Percentiles rank a stretch among this genome's conserved stretches.
Conservation (phyloP, 2,797 vertebrate genomes). For the Catharus ustulatus region DNA sequence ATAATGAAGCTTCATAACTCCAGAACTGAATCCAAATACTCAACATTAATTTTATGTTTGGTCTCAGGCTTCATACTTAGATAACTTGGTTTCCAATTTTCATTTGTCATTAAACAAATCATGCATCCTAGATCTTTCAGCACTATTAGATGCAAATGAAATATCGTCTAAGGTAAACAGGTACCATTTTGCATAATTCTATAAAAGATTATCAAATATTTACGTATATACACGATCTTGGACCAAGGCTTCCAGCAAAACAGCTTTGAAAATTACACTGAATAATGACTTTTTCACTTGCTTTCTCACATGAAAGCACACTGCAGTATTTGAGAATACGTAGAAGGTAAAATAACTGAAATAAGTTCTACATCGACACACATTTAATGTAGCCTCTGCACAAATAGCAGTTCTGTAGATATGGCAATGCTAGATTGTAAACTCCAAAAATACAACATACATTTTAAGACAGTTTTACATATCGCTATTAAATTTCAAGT, state of each 20-base stretch:
- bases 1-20: background rate
- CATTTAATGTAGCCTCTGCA: background rate
- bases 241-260: background rate
- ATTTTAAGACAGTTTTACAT: background rate
- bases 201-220: background rate
- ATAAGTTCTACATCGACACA: background rate
- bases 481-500: background rate
- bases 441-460: background rate
- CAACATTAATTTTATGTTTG: background rate
- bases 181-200: background rate
- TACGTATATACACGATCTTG: accelerated
- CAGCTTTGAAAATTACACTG: background rate
- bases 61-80: background rate
- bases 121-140: background rate
- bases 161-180: background rate
- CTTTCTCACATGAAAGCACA: background rate
- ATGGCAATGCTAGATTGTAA: background rate
- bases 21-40: background rate
- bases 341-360: background rate
- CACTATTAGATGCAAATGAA: background rate
- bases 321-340: background rate
- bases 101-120: background rate
- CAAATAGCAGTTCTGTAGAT: background rate
- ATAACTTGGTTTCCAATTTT: background rate
- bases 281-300: background rate